Evolutionary conservation across 1,140 invertebrate species (phyloP), one percentile per base, ranked within the genome.

Genomic region (Harlomillsia oculata): DNA sequence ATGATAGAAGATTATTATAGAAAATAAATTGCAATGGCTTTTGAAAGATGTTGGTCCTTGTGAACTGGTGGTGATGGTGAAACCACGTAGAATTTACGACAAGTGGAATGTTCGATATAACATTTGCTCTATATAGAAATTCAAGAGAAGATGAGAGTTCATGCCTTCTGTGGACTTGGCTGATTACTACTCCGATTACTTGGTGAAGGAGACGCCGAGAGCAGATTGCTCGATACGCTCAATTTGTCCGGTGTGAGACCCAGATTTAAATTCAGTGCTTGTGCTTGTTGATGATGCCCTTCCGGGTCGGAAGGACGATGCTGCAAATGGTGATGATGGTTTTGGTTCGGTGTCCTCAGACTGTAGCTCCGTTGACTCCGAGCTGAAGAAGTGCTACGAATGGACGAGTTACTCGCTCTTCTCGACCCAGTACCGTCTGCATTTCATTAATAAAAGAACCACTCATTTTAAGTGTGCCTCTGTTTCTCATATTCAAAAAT

Each of bases 351-450:
- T n/a, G 40, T 50, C 37, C 49, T 60, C 13, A 64, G 45, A 36
- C 49, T 54, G 56, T 64, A 61, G 39, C 63, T 64, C 21, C 63
- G 18, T 26, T 64, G 57, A 40, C 63, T 64, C 25, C 63, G 36
- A 39, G 53, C 57, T 4, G 63, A 65, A 13, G 36, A 26, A 5
- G 46, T 55, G 30, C 59, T 62, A 32, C 63, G 32, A 25, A 65
- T 65, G 11, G 63, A 65, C 20, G 59, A 50, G 45, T 55, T 65
- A 45, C 56, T 59, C n/a, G 63, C 63, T 37, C 63, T 28, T 25
- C 63, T 53, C 16, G 60, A 62, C 21, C 53, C 59, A n/a, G n/a
- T n/a, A n/a, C n/a, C n/a, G n/a, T n/a, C n/a, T n/a, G n/a, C n/a
- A n/a, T n/a, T n/a, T n/a, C n/a, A n/a, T n/a, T n/a, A n/a, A n/a